Evolutionary conservation across 2,113 vertebrate genomes (phyloP).

Genomic region (Halichoeres trimaculatus): DNA sequence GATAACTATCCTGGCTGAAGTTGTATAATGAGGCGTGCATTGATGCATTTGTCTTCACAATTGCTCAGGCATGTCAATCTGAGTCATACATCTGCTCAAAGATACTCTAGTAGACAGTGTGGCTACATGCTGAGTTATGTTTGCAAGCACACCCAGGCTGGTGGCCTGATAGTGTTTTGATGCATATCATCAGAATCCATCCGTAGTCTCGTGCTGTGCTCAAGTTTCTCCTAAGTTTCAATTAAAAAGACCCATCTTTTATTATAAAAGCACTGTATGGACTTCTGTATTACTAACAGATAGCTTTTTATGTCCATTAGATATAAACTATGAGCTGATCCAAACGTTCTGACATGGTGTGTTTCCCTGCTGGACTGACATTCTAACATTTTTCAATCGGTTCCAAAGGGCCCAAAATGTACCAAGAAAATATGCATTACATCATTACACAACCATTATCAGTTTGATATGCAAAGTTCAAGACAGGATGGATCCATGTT

Average conservation of each 20-base stretch:
- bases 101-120: background rate
- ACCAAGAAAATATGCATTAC: too few species aligned
- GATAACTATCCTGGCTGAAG: conserved; percentile 1
- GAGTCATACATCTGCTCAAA: background rate
- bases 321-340: too few species aligned
- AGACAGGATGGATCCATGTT: too few species aligned
- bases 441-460: too few species aligned
- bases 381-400: too few species aligned
- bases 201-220: background rate
- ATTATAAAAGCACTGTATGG: background rate
- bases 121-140: background rate
- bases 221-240: background rate
- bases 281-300: background rate
- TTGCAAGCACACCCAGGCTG: background rate
- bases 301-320: too few species aligned
- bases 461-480: too few species aligned
- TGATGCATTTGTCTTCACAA: background rate
- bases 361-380: too few species aligned
- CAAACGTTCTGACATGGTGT: too few species aligned
- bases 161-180: background rate
- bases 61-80: background rate
- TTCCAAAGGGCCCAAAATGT: too few species aligned
- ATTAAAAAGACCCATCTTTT: background rate
- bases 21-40: background rate
- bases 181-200: conserved; percentile 1